Conservation (phyloP, 2,113 vertebrate genomes). For the Chloroceryle aenea region DNA sequence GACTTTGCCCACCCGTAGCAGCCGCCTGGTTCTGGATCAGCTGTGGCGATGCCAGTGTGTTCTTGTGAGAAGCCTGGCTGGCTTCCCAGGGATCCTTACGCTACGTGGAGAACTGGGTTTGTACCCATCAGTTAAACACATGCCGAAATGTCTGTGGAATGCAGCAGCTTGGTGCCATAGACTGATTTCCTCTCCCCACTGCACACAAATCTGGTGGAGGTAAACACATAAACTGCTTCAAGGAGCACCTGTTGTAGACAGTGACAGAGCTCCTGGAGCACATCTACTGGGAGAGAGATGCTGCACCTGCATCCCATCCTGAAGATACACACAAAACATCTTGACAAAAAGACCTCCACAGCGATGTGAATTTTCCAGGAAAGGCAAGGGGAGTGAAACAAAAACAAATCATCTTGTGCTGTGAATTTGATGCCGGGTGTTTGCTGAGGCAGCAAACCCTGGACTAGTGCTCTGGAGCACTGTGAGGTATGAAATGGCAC, state of each 20-base stretch:
- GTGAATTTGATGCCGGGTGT: neutral
- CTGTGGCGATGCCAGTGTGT: accelerated
- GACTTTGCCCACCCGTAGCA: neutral
- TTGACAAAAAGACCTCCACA: neutral
- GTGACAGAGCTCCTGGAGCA: neutral
- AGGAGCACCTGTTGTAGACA: neutral
- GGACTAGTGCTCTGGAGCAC: neutral
- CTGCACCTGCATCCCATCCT: neutral
- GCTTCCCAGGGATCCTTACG: neutral
- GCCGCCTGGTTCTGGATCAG: neutral
- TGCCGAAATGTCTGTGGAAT: neutral
- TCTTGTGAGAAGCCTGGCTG: neutral
- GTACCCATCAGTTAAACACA: neutral
- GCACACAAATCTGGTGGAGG: neutral
- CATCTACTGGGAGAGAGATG: neutral
- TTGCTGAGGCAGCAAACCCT: conserved; percentile 20
- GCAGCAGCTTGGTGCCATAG: neutral
- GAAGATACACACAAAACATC: neutral
- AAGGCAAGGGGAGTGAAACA: neutral
- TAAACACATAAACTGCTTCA: neutral
- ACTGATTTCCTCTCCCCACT: neutral
- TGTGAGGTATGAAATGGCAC: neutral
- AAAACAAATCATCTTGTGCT: neutral
- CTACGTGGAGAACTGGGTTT: neutral
- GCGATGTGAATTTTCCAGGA: neutral